phyloP scores from a whole-genome alignment of 2,113 vertebrate genomes.

The Polypterus senegalus region DNA sequence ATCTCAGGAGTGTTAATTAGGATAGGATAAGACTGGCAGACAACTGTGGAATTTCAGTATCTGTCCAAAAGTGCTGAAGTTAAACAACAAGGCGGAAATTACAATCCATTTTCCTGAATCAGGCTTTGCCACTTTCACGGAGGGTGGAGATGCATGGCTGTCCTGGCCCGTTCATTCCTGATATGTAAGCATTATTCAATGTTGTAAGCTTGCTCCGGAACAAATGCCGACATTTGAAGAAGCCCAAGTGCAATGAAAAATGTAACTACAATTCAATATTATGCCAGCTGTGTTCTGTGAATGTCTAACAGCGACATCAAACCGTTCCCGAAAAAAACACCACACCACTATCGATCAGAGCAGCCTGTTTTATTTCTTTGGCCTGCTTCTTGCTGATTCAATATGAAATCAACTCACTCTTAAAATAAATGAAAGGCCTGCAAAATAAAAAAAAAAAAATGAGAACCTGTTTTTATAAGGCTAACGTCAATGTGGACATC shows the following conservation, averaged over 20 bases:
- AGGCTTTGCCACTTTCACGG: constrained; percentile 17
- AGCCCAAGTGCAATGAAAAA: background rate
- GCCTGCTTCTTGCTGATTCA: too few relatives aligned
- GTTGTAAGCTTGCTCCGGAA: constrained; percentile 2
- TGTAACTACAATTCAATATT: constrained; percentile 3
- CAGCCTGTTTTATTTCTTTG: too few relatives aligned
- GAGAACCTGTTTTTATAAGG: too few relatives aligned
- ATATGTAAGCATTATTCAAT: background rate
- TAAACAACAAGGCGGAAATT: background rate
- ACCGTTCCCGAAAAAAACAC: too few relatives aligned
- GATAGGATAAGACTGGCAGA: constrained; percentile 28
- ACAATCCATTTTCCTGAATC: constrained; percentile 21
- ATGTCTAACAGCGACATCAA: background rate
- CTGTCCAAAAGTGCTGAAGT: too few relatives aligned
- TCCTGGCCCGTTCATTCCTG: constrained; percentile 13
- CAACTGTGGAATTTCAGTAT: constrained; percentile 27
- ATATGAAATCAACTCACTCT: too few relatives aligned
- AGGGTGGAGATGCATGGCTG: constrained; percentile 30
- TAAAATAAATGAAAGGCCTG: too few relatives aligned
- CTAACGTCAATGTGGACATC: too few relatives aligned
- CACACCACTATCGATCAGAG: too few relatives aligned
- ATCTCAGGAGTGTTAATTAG: constrained; percentile 18
- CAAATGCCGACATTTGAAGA: constrained; percentile 21
- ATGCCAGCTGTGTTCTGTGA: background rate
- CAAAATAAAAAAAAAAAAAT: too few relatives aligned